Conservation (phyloP, 2,113 vertebrate species). For the Platanista minor region DNA sequence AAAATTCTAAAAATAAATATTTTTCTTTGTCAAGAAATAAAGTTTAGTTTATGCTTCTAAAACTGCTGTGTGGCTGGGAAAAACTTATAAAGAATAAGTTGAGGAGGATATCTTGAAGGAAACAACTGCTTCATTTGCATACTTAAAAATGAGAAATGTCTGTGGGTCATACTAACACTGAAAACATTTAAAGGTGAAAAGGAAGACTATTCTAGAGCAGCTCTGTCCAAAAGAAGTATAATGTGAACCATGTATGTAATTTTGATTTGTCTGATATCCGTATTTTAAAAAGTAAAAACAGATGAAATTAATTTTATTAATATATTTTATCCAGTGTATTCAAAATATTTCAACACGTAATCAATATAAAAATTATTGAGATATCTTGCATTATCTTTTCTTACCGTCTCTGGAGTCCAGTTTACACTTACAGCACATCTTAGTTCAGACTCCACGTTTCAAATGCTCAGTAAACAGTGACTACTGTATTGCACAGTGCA, state of each 20-base stretch:
- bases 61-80: neutral
- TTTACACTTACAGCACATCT: neutral
- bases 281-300: neutral
- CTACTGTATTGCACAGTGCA: neutral
- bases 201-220: neutral
- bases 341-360: neutral
- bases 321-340: neutral
- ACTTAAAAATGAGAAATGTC: constrained; percentile 7
- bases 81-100: neutral
- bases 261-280: neutral
- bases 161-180: neutral
- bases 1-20: neutral
- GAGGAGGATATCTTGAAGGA: neutral
- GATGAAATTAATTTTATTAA: neutral
- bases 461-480: neutral
- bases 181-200: neutral
- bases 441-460: neutral
- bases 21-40: constrained; percentile 31
- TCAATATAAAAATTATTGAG: neutral
- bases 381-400: constrained; percentile 1
- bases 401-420: neutral
- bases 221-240: neutral
- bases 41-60: constrained; percentile 15
- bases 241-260: neutral
- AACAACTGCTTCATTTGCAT: neutral